Evolutionary conservation across 2,797 vertebrate genomes (phyloP).

Genomic region (Intellagama lesueurii): DNA sequence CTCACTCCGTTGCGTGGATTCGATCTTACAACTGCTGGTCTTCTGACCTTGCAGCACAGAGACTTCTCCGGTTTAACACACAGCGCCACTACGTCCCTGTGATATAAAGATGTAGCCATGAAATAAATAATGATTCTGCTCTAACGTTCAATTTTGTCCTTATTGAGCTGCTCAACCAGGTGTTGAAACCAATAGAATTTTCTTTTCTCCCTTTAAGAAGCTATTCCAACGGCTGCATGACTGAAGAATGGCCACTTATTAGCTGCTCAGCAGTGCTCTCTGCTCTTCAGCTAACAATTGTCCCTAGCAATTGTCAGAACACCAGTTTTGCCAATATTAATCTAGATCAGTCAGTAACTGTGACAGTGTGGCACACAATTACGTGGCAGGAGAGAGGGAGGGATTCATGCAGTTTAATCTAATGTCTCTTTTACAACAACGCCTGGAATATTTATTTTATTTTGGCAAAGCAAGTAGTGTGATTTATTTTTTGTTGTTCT

Average conservation of each 20-base stretch:
- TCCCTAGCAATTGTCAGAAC: slow-evolving; percentile 58
- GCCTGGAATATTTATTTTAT: neutral
- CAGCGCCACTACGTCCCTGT: too few species aligned
- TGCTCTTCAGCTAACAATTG: slow-evolving; percentile 53
- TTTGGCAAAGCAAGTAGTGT: neutral
- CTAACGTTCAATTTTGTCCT: slow-evolving; percentile 70
- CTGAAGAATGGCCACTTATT: slow-evolving; percentile 70
- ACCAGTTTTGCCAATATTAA: slow-evolving; percentile 65
- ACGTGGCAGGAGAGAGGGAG: neutral
- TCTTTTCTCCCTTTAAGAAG: slow-evolving; percentile 68
- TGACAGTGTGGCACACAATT: slow-evolving; percentile 48
- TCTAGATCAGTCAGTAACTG: slow-evolving; percentile 61
- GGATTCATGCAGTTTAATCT: slow-evolving; percentile 46
- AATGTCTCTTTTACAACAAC: slow-evolving; percentile 42
- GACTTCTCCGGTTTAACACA: too few species aligned
- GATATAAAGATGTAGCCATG: slow-evolving; percentile 60
- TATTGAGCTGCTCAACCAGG: slow-evolving; percentile 74
- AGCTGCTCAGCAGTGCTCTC: slow-evolving; percentile 53
- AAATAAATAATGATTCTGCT: slow-evolving; percentile 73
- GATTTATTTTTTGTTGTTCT: neutral
- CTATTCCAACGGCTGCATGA: slow-evolving; percentile 65
- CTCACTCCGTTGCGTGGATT: too few species aligned
- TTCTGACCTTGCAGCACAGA: too few species aligned
- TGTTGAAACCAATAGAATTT: slow-evolving; percentile 74
- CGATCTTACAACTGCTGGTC: too few species aligned